These are phyloP conservation scores for Phyllotreta striolata DNA, from an alignment of 2,888 invertebrate genomes.

Conservation along the genomic window DNA sequence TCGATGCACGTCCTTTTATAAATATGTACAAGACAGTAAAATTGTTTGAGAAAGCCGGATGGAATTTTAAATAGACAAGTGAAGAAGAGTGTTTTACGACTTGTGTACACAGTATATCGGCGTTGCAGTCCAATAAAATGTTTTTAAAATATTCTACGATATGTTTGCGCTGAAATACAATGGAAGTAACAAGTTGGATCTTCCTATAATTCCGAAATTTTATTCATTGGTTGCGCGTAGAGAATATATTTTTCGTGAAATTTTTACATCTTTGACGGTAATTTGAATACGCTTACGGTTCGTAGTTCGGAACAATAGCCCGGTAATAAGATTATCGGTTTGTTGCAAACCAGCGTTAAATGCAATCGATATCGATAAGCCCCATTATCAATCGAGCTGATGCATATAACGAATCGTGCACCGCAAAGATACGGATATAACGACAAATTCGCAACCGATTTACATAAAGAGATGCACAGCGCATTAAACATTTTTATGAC, in stretches of 20 bases:
- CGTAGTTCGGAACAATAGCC: slow-evolving; percentile 1
- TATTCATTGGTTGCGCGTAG: too few species aligned
- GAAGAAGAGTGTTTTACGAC: slow-evolving; percentile 12
- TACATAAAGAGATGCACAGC: too few species aligned
- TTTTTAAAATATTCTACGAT: background rate
- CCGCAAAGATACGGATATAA: background rate
- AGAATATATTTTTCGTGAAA: too few species aligned
- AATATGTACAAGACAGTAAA: slow-evolving; percentile 27
- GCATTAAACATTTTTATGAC: too few species aligned
- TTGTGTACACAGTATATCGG: background rate
- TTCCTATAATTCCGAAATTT: too few species aligned
- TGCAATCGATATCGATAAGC: slow-evolving; percentile 6
- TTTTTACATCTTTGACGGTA: too few species aligned
- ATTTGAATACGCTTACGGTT: background rate
- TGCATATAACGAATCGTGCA: slow-evolving; percentile 3
- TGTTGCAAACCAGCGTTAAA: background rate
- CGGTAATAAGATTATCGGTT: slow-evolving; percentile 3
- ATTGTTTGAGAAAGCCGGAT: slow-evolving; percentile 11
- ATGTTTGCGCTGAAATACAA: background rate
- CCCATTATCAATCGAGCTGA: slow-evolving; percentile 1
- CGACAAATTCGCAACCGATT: too few species aligned
- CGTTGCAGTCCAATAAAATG: background rate
- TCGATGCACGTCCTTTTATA: slow-evolving; percentile 28
- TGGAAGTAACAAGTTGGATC: too few species aligned
- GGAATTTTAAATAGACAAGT: slow-evolving; percentile 23